Evolutionary conservation across 30 jellyfish, hydroid and myxozoan genomes (phyloP).

Genomic region (Turritopsis dohrnii): DNA sequence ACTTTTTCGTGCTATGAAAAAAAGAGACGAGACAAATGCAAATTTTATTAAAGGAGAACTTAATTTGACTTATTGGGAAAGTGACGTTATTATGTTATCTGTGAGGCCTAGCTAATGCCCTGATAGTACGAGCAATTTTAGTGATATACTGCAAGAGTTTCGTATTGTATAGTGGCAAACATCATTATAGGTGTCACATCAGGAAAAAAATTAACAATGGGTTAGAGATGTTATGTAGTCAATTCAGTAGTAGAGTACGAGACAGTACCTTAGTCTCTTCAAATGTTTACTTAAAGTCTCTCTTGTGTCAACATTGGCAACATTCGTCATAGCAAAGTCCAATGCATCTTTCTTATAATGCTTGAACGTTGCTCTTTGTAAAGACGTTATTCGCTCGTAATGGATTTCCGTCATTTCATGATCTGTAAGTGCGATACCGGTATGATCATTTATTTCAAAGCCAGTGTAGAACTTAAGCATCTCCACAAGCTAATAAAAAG

Average conservation of each 20-base stretch:
- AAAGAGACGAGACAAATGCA: neutral
- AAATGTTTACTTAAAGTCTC: conserved; percentile 68
- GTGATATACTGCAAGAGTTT: too few species aligned
- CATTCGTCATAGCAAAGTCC: conserved; percentile 81
- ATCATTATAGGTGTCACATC: too few species aligned
- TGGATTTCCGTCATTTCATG: conserved; percentile 85
- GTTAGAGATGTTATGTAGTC: neutral
- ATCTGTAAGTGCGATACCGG: conserved; percentile 87
- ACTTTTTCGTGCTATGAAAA: conserved; percentile 56
- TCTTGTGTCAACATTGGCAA: conserved; percentile 81
- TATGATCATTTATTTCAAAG: conserved; percentile 85
- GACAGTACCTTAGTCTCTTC: conserved; percentile 58
- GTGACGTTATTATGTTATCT: too few species aligned
- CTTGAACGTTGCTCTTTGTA: conserved; percentile 89
- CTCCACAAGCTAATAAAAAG: conserved; percentile 54
- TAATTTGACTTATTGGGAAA: too few species aligned
- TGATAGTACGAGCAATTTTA: too few species aligned
- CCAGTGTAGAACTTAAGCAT: conserved; percentile 81
- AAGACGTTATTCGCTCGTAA: conserved; percentile 71
- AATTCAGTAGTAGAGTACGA: neutral
- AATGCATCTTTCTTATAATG: conserved; percentile 68
- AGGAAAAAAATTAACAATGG: neutral
- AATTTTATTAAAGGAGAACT: too few species aligned
- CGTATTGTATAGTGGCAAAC: too few species aligned
- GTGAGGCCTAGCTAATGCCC: too few species aligned